phyloP scores from a whole-genome alignment of 2,113 vertebrate genomes.

The Carassius carassius region DNA sequence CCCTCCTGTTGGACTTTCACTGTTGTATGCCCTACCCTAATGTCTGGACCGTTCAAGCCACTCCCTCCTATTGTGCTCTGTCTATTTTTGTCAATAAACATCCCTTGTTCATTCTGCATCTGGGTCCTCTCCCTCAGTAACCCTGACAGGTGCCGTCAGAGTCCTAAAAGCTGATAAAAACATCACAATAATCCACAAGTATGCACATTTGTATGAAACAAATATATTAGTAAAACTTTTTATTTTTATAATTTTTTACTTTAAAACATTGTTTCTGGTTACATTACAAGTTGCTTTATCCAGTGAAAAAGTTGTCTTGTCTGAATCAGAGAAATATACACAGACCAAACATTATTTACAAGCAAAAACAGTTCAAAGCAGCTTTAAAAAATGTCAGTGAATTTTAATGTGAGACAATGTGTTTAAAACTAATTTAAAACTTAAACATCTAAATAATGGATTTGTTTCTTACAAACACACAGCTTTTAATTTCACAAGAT shows the following conservation, averaged over 20 bases:
- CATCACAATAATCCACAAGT: neutral
- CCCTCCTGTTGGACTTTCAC: no score
- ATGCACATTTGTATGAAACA: neutral
- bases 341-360: neutral
- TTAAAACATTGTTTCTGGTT: neutral
- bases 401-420: neutral
- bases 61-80: no score
- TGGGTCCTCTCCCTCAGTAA: no score
- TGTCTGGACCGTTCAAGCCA: no score
- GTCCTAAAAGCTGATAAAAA: neutral
- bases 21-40: no score
- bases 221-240: no score
- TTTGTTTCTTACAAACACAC: neutral
- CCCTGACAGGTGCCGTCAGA: neutral
- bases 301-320: neutral
- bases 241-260: no score
- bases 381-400: neutral
- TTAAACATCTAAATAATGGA: no score
- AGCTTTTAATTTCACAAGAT: neutral
- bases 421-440: no score
- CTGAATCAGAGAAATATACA: neutral
- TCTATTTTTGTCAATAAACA: no score
- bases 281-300: neutral
- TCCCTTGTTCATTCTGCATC: no score
- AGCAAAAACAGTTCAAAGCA: neutral